Evolutionary conservation across 2,888 invertebrate species (phyloP), one percentile per base, ranked within the genome.

Genomic region (Trissonchulus latispiculum): DNA sequence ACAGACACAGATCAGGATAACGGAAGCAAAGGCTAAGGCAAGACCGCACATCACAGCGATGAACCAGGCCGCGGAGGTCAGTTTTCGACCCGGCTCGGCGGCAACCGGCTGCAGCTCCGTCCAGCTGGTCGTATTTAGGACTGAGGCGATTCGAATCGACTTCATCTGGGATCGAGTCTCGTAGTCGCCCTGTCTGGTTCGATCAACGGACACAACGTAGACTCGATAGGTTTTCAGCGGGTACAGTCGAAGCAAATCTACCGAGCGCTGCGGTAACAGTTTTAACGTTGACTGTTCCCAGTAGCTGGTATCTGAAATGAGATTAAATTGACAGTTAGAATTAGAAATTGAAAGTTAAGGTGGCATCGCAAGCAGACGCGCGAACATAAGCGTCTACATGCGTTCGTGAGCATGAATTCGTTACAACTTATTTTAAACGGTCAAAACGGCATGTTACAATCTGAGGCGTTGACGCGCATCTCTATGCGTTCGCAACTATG

Each of bases 31-130:
- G 48, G 83, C 80, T 8, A 84, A 76, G 1, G 82, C 77, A 2
- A 84, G 76, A 0, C 82, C 80, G 1, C 81, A 75, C 61, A 85
- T 73, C 75, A 85, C 80, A 15, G 84, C 84, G 28, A 84, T 79
- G 77, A 85, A 84, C 85, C 85, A 85, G 32, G 82, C 83, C 70
- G 83, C 82, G 75, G 81, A 83, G 67, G 83, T 80, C 2, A 83
- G 78, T 36, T 33, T 75, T 61, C 8, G 35, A 2, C 2, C 70
- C n/a, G 70, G n/a, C 15, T 15, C 28, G 15, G 2, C 48, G 2
- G 28, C 18, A 8, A 37, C 3, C 8, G 66, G 36, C 32, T 15
- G 18, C 68, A 36, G 66, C 28, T 71, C 36, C 2, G n/a, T 64
- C 8, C 8, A 69, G n/a, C 15, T 37, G 2, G 72, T 2, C n/a